phyloP scores from a whole-genome alignment of 1,140 invertebrate genomes.

The Pygmarrhopalites habei region DNA sequence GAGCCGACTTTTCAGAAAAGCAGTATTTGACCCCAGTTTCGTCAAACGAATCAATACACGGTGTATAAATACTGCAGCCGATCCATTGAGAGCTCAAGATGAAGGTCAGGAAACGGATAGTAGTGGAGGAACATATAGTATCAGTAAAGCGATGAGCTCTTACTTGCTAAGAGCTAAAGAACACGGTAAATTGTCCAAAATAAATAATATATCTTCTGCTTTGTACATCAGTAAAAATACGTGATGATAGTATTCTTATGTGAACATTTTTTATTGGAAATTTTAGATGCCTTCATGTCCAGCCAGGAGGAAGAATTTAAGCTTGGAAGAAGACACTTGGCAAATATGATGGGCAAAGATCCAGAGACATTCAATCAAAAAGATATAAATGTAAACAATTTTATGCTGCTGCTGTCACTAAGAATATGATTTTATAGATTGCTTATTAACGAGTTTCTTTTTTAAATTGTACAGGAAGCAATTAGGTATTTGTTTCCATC shows the following conservation, averaged over 20 bases:
- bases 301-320: constrained; percentile 73
- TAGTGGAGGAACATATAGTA: constrained; percentile 29
- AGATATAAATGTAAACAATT: constrained; percentile 68
- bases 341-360: constrained; percentile 97
- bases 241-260: neutral
- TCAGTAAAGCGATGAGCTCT: constrained; percentile 77
- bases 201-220: no score
- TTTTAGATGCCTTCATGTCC: constrained; percentile 71
- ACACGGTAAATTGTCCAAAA: constrained; percentile 55
- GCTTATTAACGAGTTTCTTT: constrained; percentile 27
- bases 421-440: neutral
- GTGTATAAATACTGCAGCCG: neutral
- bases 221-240: neutral
- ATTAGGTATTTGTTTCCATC: constrained; percentile 89
- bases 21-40: neutral
- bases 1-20: constrained; percentile 48
- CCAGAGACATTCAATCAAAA: constrained; percentile 76
- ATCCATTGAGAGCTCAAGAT: neutral
- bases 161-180: constrained; percentile 73
- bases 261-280: neutral
- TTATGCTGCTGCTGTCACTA: constrained; percentile 8
- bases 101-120: neutral
- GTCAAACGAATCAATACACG: neutral
- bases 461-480: constrained; percentile 56
- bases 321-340: constrained; percentile 87